Base-by-base conservation (phyloP, 2,113 vertebrate genomes). In the Nothoprocta perdicaria region DNA sequence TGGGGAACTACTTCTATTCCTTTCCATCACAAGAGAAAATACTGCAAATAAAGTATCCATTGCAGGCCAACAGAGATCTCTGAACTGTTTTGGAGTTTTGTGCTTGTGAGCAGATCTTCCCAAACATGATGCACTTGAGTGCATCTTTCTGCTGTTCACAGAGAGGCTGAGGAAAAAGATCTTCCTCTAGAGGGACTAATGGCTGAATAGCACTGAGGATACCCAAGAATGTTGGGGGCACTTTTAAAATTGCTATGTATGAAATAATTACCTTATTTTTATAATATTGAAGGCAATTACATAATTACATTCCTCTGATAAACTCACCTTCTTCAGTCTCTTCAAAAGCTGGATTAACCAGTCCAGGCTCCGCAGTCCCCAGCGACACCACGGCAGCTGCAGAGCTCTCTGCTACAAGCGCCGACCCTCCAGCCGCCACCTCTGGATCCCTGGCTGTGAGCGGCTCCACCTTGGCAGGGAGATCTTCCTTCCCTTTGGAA, bases 271-370 rank as follows among this genome's bases (percentile, higher is more conserved):
- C 72, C 27, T 92, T 22, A 27, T 67, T 83, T 88, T 73, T 83
- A 1, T 46, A 50, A 41, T 26, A 31, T 29, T 57, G 82, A 78
- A 43, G 7, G n/a, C 38, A 83, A 85, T 66, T 11, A 76, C 4
- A 9, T 4, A 62, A 61, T 52, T 68, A 40, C 23, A 77, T 31
- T 69, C 77, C 26, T 86, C 38, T 72, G 55, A 48, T 80, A 83
- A 79, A 77, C 45, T 77, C 71, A 99, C 98, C 99, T 76, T 99
- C 98, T 88, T 99, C 99, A 66, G 97, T 97, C 97, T 98, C 99
- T 93, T 99, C 99, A 93, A 98, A 99, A 58, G 98, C 98, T 68
- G 98, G 98, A 93, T 99, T 99, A 60, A 99, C 98, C 82, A 99
- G 90, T 5, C 98, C 98, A 17, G 99, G 98, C 81, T 99, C 98